Evolutionary conservation across 1,140 invertebrate genomes (phyloP), one percentile per base, ranked within the genome.

Genomic region (Lerema accius): DNA sequence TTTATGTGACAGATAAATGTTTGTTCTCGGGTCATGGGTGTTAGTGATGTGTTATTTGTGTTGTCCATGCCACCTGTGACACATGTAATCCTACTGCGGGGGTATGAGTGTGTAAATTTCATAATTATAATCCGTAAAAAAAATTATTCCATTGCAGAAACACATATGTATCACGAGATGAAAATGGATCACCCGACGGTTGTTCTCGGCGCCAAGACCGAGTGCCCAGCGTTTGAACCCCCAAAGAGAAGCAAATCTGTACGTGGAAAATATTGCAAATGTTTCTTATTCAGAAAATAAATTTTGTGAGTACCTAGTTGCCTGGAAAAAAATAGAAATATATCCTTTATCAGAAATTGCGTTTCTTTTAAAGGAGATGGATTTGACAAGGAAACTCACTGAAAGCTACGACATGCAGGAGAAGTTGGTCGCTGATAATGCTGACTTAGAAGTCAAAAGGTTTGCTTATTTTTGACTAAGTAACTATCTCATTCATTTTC

Each of bases 391-490:
- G 62, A 92, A 92, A 65, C 76, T 94, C 48, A 92, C 78, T 28
- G 92, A 94, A 59, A 92, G 92, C 55, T 92, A 94, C 71, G 92
- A 91, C 37, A 92, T 93, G 91, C 93, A 94, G 65, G 93, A 94
- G 70, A 93, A 92, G 78, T 76, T 94, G 6, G 92, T 91, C 0
- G 84, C 91, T 39, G 93, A 94, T 79, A 94, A 94, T 72, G 92
- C 92, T 7, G 86, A 93, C 61, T 80, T 94, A 51, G 93, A 94
- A 89, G 92, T 92, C 46, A 93, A 85, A 65, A 93, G 93, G 82
- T 94, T 72, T 65, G 69, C 13, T 0, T 28, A 17, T 56, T 56
- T 32, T 43, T 42, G 13, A 26, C 19, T 46, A 23, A 23, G 19
- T 23, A 23, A 23, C 19, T n/a, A n/a, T n/a, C n/a, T n/a, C n/a